Base-by-base conservation (phyloP, 2,113 vertebrate species). In the Pantherophis guttatus region DNA sequence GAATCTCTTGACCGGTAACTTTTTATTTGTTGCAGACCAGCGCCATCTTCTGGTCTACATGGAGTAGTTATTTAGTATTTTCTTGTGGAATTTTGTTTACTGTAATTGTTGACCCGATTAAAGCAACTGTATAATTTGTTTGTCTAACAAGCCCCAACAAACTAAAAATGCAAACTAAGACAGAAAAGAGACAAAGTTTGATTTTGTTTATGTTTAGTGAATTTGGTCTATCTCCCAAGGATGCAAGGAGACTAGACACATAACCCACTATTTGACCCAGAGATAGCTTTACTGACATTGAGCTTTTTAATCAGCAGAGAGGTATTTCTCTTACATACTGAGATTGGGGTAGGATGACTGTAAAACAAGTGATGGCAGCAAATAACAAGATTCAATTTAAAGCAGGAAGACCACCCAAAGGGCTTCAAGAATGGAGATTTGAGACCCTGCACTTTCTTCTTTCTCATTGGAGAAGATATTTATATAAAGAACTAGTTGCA, bases 401-500 rank as follows among this genome's bases (percentile, higher is more conserved):
- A 75, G 70, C 2, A 81, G n/a, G 15, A 81, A 19, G 33, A 81
- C 2, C 70, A 81, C 33, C 2, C 70, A 81, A 21, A 33, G n/a
- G 70, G 2, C n/a, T 39, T 81, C 15, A 81, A 8, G 33, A 81
- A 19, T 81, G n/a, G 33, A 81, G 15, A 81, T 81, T 81, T 81
- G n/a, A 39, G 12, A 33, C 5, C 65, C 65, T 75, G 2, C 39
- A 19, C 8, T 33, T 39, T 39, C 70, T 33, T 17, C n/a, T 81
- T 3, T 81, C 6, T n/a, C 6, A 5, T 15, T 81, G 33, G 15
- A 81, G 7, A 70, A 70, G 65, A 6, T 70, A 39, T 50, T 91
- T 92, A 87, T 12, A 89, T 52, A 87, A 54, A 95, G 44, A 96
- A 75, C 81, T 88, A 87, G 39, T 90, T 89, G 62, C 54, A 91